Evolutionary conservation across 2,888 invertebrate genomes (phyloP).

Genomic region (Callyntrura sp.): DNA sequence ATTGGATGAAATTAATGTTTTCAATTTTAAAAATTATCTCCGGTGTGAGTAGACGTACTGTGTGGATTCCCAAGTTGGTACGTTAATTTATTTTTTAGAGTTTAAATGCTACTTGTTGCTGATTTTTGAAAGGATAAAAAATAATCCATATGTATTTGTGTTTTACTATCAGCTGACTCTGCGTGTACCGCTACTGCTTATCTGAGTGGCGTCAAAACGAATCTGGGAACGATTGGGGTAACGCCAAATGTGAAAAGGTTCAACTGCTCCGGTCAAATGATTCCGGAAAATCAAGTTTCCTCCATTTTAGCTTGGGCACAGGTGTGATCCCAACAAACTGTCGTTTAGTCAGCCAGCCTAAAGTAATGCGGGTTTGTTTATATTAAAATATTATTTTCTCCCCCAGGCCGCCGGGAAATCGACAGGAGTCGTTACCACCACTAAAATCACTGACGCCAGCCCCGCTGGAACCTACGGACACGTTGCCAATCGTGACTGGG

Average conservation of each 20-base stretch:
- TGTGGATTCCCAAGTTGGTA: constrained; percentile 72
- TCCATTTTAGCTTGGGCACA: constrained; percentile 80
- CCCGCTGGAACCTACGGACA: constrained; percentile 85
- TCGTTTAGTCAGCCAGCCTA: too few relatives aligned
- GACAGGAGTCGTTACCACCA: constrained; percentile 82
- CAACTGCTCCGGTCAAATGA: constrained; percentile 75
- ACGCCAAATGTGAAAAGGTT: constrained; percentile 87
- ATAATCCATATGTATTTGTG: constrained; percentile 88
- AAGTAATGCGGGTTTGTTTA: not conserved
- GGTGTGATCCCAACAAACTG: not conserved
- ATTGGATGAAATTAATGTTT: not conserved
- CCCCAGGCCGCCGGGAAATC: constrained; percentile 87
- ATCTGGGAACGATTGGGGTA: constrained; percentile 91
- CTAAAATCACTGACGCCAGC: constrained; percentile 80
- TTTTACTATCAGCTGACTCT: constrained; percentile 26
- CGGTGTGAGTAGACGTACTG: constrained; percentile 85
- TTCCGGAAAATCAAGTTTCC: constrained; percentile 65
- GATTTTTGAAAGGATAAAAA: constrained; percentile 87
- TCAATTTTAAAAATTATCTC: constrained; percentile 79
- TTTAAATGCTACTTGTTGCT: not conserved
- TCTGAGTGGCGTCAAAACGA: constrained; percentile 91
- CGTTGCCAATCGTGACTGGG: constrained; percentile 89
- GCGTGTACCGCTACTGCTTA: constrained; percentile 89
- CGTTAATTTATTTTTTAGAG: constrained; percentile 28
- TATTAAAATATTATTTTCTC: not conserved